Percentiles rank a stretch among this genome's conserved stretches.
These are phyloP conservation scores for Melieria omissa DNA, from an alignment of 2,888 invertebrate species.

Conservation along the genomic window DNA sequence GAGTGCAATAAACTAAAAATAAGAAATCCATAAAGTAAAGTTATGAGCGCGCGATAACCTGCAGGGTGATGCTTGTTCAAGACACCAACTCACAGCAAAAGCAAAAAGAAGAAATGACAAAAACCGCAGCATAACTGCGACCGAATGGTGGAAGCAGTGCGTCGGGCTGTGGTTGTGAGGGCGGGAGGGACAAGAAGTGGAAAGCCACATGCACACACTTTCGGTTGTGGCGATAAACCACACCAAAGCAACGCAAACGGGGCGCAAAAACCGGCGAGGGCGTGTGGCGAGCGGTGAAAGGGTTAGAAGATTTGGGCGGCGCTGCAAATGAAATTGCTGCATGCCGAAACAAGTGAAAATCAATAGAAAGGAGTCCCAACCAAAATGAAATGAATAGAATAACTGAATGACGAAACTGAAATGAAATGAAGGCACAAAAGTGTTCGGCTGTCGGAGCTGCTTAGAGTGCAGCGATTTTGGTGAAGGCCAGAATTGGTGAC, in stretches of 20 bases:
- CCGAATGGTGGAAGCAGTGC: too few relatives aligned
- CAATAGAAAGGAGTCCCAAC: conserved; percentile 6
- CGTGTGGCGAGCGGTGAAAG: background rate
- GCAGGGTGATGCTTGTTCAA: conserved; percentile 32
- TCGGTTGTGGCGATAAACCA: too few relatives aligned
- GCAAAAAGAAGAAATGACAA: background rate
- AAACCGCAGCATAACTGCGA: too few relatives aligned
- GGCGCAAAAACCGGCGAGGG: too few relatives aligned
- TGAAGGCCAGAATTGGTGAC: too few relatives aligned
- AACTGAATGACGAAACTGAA: background rate
- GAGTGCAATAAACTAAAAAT: conserved; percentile 25
- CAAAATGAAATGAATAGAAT: background rate
- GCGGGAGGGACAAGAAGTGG: too few relatives aligned
- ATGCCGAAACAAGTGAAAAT: conserved; percentile 19
- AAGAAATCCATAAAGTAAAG: conserved; percentile 35
- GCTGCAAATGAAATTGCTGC: background rate
- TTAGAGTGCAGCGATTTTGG: too few relatives aligned
- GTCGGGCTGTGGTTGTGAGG: too few relatives aligned
- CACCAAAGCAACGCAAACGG: too few relatives aligned
- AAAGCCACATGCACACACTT: too few relatives aligned
- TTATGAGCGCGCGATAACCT: conserved; percentile 36
- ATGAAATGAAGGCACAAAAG: background rate
- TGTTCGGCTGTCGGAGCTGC: too few relatives aligned
- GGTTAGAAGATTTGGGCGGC: background rate
- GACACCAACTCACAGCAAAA: conserved; percentile 9